Conservation (phyloP, 2,888 invertebrate species). For the Tinea semifulvella region DNA sequence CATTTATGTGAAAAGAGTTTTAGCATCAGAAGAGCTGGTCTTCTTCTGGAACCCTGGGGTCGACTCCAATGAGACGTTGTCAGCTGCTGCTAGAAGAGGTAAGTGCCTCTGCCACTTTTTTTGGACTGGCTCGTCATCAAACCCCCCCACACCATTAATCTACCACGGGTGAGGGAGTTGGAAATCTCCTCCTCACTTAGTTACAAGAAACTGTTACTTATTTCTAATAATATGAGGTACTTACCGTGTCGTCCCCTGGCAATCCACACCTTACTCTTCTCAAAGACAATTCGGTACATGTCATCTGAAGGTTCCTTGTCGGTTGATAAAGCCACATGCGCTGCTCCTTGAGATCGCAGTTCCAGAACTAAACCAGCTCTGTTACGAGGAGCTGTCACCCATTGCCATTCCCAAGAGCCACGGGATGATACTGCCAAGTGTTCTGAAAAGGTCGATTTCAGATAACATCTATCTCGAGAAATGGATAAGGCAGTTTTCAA, state of each 20-base stretch:
- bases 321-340: slow-evolving; percentile 68
- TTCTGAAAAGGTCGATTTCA: slow-evolving; percentile 49
- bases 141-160: too few relatives aligned
- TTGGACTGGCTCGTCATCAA: too few relatives aligned
- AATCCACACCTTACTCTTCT: slow-evolving; percentile 69
- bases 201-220: background rate
- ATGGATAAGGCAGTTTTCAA: too few relatives aligned
- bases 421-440: slow-evolving; percentile 70
- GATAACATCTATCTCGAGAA: background rate
- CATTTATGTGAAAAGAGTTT: too few relatives aligned
- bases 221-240: background rate
- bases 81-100: too few relatives aligned
- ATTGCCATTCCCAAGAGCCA: slow-evolving; percentile 71
- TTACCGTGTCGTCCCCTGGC: slow-evolving; percentile 73
- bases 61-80: too few relatives aligned
- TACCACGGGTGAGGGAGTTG: too few relatives aligned
- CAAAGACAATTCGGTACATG: slow-evolving; percentile 72
- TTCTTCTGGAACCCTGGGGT: too few relatives aligned
- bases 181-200: too few relatives aligned
- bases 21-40: too few relatives aligned
- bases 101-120: too few relatives aligned
- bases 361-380: slow-evolving; percentile 70
- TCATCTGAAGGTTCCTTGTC: slow-evolving; percentile 63
- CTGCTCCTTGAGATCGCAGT: slow-evolving; percentile 62
- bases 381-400: slow-evolving; percentile 71